These are phyloP conservation scores for Anodontia alba DNA, from an alignment of 2,888 invertebrate species.

Conservation along the genomic window DNA sequence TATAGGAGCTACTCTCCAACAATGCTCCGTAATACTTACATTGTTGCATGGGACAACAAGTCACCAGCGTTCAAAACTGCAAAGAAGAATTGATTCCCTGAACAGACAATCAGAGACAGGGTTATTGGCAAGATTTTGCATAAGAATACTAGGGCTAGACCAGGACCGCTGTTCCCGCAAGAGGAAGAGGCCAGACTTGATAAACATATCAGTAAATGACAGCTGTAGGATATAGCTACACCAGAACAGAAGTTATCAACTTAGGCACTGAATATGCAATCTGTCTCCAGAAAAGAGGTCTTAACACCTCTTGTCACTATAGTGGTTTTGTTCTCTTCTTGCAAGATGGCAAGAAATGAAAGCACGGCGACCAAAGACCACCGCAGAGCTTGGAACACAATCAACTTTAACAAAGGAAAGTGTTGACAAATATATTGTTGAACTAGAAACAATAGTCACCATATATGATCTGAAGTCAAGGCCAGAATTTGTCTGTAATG, in stretches of 20 bases:
- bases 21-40: constrained; percentile 12
- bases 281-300: constrained; percentile 1
- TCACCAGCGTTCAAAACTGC: constrained; percentile 4
- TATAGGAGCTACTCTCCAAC: neutral
- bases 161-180: neutral
- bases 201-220: constrained; percentile 15
- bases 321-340: constrained; percentile 21
- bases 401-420: neutral
- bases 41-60: neutral
- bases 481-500: constrained; percentile 21
- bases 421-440: neutral
- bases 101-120: constrained; percentile 13
- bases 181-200: constrained; percentile 22
- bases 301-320: constrained; percentile 3
- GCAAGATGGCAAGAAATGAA: constrained; percentile 27
- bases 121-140: neutral
- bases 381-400: neutral
- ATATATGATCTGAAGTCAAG: constrained; percentile 10
- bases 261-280: constrained; percentile 15
- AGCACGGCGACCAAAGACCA: neutral
- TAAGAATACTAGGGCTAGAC: neutral
- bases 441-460: neutral
- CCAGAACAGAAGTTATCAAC: constrained; percentile 22
- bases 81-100: neutral
- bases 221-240: constrained; percentile 10